These are phyloP conservation scores for Malurus alboscapulatus DNA, from an alignment of 2,113 vertebrate genomes.

Conservation along the genomic window DNA sequence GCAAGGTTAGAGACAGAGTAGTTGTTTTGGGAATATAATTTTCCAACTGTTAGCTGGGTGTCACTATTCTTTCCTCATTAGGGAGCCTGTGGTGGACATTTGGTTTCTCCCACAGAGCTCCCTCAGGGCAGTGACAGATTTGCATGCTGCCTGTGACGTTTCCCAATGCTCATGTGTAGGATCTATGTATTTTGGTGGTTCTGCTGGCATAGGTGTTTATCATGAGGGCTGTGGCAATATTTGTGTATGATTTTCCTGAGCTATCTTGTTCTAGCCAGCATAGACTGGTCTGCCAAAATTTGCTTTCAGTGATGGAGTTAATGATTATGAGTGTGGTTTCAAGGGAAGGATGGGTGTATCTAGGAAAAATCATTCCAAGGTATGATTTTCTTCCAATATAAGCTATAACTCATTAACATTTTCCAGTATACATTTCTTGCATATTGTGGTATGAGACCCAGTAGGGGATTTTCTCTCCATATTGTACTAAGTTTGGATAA, in stretches of 20 bases:
- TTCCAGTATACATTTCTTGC: neutral
- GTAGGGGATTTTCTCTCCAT: neutral
- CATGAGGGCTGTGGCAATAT: neutral
- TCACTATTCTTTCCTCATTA: neutral
- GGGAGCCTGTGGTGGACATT: neutral
- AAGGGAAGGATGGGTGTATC: neutral
- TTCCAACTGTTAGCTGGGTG: neutral
- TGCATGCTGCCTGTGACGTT: neutral
- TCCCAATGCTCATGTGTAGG: neutral
- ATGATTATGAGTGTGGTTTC: neutral
- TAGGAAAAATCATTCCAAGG: conserved; percentile 17
- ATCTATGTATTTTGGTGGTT: neutral
- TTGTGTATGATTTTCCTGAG: neutral
- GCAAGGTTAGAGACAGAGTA: neutral
- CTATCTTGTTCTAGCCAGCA: neutral
- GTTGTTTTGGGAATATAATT: neutral
- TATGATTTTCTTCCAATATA: neutral
- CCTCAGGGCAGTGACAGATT: neutral
- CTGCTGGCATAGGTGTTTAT: neutral
- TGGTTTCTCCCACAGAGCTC: neutral
- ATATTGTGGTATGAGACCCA: neutral
- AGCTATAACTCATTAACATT: neutral
- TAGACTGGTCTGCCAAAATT: neutral
- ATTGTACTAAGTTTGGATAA: neutral
- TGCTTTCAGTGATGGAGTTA: neutral